Evolutionary conservation across 2,888 invertebrate genomes (phyloP), one percentile per base, ranked within the genome.

Genomic region (Danaus chrysippus): DNA sequence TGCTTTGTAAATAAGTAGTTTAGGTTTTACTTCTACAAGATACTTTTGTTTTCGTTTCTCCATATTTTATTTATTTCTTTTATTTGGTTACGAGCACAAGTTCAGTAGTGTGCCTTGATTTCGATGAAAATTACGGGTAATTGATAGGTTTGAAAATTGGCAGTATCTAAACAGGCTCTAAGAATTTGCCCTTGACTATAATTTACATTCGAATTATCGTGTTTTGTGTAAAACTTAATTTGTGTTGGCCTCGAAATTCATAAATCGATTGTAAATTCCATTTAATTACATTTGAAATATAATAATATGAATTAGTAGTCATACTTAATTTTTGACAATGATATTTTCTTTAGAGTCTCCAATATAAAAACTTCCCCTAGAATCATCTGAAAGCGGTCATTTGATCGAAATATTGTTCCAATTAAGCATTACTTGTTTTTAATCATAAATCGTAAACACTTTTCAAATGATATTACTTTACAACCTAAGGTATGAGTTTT

Each of bases 171-270:
- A 58, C 64, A 55, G 58, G 59, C 56, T 62, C 60, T 60, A 59
- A 66, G 62, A 43, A 66, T 66, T 64, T 62, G 58, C 64, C 66
- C 66, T 66, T 66, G 66, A 64, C 60, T 60, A 42, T 60, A 66
- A 58, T 66, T 66, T 64, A 60, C 66, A 64, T 66, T 84, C 84
- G 84, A 83, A 81, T 82, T 76, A 71, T 73, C 49, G 49, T 49
- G 17, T 49, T 49, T 49, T 49, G 49, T 49, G 17, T 49, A 17
- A 49, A 49, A 49, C 49, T 17, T 49, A 49, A 49, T 49, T 17
- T 49, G 49, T 49, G 17, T 17, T 49, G 49, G 49, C 49, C 49
- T 49, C 49, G 49, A 49, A 49, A 49, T 49, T 49, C 11, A 49
- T 49, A 49, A 49, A 17, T 17, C 17, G 17, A 15, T 49, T 46